These are phyloP conservation scores for Dipus sagitta DNA, from an alignment of 2,797 vertebrate species.

Conservation along the genomic window DNA sequence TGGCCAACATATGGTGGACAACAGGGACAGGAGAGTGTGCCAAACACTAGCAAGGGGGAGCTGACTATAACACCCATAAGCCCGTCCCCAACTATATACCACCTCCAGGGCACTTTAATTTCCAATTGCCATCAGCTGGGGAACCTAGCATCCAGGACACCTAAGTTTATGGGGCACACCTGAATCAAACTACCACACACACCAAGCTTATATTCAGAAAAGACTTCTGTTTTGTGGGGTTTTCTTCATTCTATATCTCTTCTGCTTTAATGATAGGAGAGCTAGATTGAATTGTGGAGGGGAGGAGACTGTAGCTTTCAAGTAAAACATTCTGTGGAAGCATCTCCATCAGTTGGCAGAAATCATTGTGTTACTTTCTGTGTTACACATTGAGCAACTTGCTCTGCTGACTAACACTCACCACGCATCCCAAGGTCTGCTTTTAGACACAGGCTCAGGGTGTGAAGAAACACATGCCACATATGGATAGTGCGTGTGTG, in stretches of 20 bases:
- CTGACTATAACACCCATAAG: no score
- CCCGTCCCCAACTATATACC: no score
- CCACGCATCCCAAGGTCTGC: neutral
- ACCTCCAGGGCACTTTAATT: no score
- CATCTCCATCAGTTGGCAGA: neutral
- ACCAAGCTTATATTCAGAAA: neutral
- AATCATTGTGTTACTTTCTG: neutral
- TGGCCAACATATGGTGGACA: no score
- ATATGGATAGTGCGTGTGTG: no score
- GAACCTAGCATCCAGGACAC: no score
- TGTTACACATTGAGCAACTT: neutral
- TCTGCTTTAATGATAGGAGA: neutral
- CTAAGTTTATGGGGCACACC: no score
- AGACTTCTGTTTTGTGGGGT: neutral
- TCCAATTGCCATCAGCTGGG: no score
- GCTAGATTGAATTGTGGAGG: neutral
- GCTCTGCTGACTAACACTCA: constrained; percentile 13
- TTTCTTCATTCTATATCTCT: neutral
- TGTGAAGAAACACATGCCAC: neutral
- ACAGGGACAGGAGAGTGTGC: no score
- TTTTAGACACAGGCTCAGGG: neutral
- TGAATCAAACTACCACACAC: no score
- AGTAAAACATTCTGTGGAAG: constrained; percentile 28
- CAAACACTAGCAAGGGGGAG: no score
- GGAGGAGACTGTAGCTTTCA: neutral